Percentiles rank a stretch among this genome's conserved stretches.
Conservation (phyloP, 1,140 invertebrate species). For the Cotesia vestalis region DNA sequence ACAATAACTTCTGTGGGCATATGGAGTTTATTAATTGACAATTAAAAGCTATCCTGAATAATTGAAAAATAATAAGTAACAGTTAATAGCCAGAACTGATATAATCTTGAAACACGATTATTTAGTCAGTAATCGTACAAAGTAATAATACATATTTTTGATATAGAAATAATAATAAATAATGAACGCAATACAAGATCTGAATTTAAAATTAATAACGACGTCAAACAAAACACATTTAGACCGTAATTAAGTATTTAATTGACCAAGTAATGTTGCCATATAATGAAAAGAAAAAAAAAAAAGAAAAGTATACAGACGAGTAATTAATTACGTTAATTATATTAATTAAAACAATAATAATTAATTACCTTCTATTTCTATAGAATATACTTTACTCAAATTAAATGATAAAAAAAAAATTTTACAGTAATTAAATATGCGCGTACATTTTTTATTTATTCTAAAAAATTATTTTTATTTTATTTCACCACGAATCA, state of each 20-base stretch:
- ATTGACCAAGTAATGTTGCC: constrained; percentile 14
- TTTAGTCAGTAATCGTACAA: constrained; percentile 46
- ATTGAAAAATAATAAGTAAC: constrained; percentile 12
- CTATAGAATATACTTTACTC: too few relatives aligned
- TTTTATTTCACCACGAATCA: too few relatives aligned
- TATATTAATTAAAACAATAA: too few relatives aligned
- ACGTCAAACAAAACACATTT: constrained; percentile 11
- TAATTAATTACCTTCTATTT: too few relatives aligned
- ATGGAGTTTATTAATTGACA: background rate
- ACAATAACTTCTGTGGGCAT: background rate
- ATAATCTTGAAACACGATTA: constrained; percentile 7
- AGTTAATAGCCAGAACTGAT: constrained; percentile 19
- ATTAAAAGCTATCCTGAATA: too few relatives aligned
- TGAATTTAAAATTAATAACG: constrained; percentile 37
- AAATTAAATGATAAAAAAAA: too few relatives aligned
- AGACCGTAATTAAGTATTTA: too few relatives aligned
- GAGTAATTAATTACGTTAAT: too few relatives aligned
- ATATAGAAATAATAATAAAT: constrained; percentile 53
- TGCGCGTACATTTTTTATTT: too few relatives aligned
- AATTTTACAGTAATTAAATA: too few relatives aligned
- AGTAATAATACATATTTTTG: constrained; percentile 57
- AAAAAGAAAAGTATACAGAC: background rate
- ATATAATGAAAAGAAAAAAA: constrained; percentile 12
- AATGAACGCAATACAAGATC: constrained; percentile 30
- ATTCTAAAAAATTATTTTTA: too few relatives aligned